Evolutionary conservation across 2,888 invertebrate species (phyloP).

Genomic region (Syrista parreyssii): DNA sequence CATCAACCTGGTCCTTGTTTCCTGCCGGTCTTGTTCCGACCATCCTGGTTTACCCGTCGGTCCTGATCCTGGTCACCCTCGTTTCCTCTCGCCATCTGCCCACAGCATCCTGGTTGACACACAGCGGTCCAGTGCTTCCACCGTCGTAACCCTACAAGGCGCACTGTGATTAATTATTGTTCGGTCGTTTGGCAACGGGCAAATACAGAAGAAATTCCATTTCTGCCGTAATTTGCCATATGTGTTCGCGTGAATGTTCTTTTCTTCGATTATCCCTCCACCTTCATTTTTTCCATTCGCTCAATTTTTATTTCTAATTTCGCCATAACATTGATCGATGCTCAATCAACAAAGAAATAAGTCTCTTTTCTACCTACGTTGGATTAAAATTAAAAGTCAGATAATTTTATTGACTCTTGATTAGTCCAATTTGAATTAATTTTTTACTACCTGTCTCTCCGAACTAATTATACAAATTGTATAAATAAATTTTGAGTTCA

Average conservation of each 20-base stretch:
- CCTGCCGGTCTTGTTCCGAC: not conserved
- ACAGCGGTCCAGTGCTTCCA: not conserved
- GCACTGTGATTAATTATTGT: not conserved
- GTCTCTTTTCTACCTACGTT: not conserved
- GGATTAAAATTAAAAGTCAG: not conserved
- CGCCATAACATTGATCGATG: not conserved
- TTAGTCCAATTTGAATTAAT: not conserved
- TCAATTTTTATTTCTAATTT: not conserved
- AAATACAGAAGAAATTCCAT: not conserved
- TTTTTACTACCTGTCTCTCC: not conserved
- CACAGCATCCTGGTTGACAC: constrained; percentile 20
- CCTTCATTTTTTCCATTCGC: not conserved
- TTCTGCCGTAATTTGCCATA: not conserved
- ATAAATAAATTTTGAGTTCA: not conserved
- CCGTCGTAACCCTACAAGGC: not conserved
- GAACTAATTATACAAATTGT: not conserved
- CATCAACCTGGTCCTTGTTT: constrained; percentile 14
- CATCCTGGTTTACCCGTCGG: not conserved
- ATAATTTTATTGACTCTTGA: not conserved
- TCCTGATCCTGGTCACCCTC: not conserved
- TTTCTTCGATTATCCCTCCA: not conserved
- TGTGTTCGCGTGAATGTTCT: not conserved
- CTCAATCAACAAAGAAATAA: not conserved
- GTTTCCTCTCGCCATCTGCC: constrained; percentile 33
- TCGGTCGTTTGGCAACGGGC: not conserved